phyloP scores from a whole-genome alignment of 2,888 invertebrate genomes.

The Holacanthella duospinosa region DNA sequence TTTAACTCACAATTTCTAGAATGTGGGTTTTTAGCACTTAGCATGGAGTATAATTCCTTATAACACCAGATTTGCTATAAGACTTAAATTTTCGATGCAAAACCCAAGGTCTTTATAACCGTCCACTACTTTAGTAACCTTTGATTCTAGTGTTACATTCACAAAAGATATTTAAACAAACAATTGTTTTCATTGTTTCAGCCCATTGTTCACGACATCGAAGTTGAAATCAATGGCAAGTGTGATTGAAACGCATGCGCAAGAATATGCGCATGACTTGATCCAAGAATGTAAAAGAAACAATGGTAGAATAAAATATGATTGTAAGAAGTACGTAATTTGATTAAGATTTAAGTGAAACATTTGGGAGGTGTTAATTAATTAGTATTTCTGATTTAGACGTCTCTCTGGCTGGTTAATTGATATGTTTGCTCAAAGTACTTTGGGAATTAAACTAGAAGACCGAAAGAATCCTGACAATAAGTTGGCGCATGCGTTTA shows the following conservation, averaged over 20 bases:
- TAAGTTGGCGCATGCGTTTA: conserved; percentile 26
- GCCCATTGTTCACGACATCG: conserved; percentile 26
- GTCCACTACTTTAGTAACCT: too few species aligned
- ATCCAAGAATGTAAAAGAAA: conserved; percentile 14
- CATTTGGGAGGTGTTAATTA: background rate
- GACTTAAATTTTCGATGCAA: too few species aligned
- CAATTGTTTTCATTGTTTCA: conserved; percentile 4
- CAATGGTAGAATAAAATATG: conserved; percentile 28
- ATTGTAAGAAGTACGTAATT: conserved; percentile 26
- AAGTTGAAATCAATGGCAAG: conserved; percentile 29
- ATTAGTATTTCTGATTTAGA: conserved; percentile 11
- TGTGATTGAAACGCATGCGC: conserved; percentile 17
- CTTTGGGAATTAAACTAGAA: conserved; percentile 23
- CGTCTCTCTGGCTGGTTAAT: conserved; percentile 26
- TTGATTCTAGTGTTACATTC: too few species aligned
- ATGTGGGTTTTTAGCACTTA: too few species aligned
- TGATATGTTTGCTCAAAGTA: conserved; percentile 28
- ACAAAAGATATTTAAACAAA: too few species aligned
- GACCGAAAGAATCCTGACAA: conserved; percentile 24
- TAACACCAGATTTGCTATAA: too few species aligned
- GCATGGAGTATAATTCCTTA: too few species aligned
- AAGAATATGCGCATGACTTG: conserved; percentile 26
- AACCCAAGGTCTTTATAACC: too few species aligned
- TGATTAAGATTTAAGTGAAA: conserved; percentile 4
- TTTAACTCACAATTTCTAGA: too few species aligned